Evolutionary conservation across 2,113 vertebrate species (phyloP), one percentile per base, ranked within the genome.

Genomic region (Bubo blakistoni): DNA sequence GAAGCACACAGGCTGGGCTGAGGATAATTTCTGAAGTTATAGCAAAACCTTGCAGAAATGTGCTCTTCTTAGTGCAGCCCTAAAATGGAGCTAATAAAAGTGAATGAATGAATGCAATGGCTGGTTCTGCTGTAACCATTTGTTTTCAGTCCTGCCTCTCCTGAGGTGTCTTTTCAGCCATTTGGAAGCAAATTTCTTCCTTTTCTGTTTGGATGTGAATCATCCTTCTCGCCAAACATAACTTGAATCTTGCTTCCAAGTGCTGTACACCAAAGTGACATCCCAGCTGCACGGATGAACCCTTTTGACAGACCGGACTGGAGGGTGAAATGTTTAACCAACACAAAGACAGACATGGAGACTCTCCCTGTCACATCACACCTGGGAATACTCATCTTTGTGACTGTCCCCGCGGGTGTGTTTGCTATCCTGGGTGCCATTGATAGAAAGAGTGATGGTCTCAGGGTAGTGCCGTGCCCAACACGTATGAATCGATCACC

Each of bases 281-380:
- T 90, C 86, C 74, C 71, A 79, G 69, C 87, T 81, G 62, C 81
- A 42, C 7, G 27, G 73, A 71, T 90, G 89, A 92, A 30, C 86
- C 61, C 77, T 95, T 89, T 70, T 63, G 63, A n/a, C 74, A 92
- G 95, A 87, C 79, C 24, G 30, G 63, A 21, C 71, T 80, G 92
- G 58, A 82, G 85, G 81, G 46, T 16, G 78, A 86, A 51, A 49
- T 42, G 85, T 66, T 87, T 46, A 29, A 78, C 30, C 30, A 47
- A n/a, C 80, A 32, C 58, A 51, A 85, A 44, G 54, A 66, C 86
- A 42, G 77, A 63, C 72, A 49, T 2, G 5, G 80, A 71, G 77
- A 92, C 92, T 51, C 58, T 80, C 67, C 80, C 86, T 85, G 94
- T 93, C 93, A 67, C 76, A 47, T 73, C 11, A 3, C 51, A 21